A percentile compares a stretch with the other conserved stretches of the same genome.
These are phyloP conservation scores for Drosophila novamexicana DNA, from an alignment of 1,140 invertebrate species.

Conservation along the genomic window DNA sequence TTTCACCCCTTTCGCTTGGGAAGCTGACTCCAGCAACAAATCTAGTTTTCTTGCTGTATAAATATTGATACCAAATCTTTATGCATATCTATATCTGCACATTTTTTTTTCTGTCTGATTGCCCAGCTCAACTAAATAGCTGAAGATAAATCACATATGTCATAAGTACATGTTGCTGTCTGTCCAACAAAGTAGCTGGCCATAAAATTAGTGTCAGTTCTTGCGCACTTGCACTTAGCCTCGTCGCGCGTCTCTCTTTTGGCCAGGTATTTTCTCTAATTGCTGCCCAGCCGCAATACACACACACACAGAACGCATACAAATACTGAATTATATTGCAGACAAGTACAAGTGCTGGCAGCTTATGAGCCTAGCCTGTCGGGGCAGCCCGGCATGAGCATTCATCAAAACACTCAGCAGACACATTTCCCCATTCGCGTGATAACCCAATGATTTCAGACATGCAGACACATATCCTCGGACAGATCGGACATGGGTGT, in stretches of 20 bases:
- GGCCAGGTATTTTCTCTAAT: slow-evolving; percentile 29
- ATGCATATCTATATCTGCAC: background rate
- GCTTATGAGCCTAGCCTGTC: slow-evolving; percentile 13
- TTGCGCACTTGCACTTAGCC: background rate
- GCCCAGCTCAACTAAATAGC: background rate
- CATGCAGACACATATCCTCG: slow-evolving; percentile 7
- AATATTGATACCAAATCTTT: background rate
- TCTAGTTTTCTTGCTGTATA: too few species aligned
- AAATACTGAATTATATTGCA: slow-evolving; percentile 31
- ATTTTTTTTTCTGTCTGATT: background rate
- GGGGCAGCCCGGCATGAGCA: background rate
- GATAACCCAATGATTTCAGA: slow-evolving; percentile 23
- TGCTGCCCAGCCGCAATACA: background rate
- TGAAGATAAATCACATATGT: slow-evolving; percentile 1
- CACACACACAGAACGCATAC: slow-evolving; percentile 2
- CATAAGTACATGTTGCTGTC: background rate
- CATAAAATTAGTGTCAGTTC: slow-evolving; percentile 22
- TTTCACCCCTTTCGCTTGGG: too few species aligned
- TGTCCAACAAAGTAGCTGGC: slow-evolving; percentile 12
- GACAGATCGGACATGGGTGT: slow-evolving; percentile 8
- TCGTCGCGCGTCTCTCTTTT: slow-evolving; percentile 14
- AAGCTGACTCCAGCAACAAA: too few species aligned
- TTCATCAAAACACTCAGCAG: slow-evolving; percentile 35
- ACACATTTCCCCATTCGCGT: slow-evolving; percentile 30
- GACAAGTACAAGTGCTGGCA: background rate